A percentile compares a stretch with the other conserved stretches of the same genome.
These are phyloP conservation scores for Ptychobarbus kaznakovi DNA, from an alignment of 2,797 vertebrate species.

Conservation along the genomic window DNA sequence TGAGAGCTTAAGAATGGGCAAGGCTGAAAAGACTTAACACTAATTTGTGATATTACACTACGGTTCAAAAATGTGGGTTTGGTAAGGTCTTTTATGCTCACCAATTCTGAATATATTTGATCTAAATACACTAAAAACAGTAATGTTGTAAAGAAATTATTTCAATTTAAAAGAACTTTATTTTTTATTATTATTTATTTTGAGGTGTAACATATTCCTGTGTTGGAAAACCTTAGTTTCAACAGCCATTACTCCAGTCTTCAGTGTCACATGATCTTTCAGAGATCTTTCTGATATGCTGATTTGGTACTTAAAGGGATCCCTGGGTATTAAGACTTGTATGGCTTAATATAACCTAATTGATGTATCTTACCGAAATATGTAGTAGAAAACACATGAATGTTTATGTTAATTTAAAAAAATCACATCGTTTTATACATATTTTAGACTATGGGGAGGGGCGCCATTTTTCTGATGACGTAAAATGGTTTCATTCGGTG, in stretches of 20 bases:
- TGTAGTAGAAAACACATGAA: no score
- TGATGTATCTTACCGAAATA: no score
- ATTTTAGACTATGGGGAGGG: no score
- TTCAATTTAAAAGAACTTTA: neutral
- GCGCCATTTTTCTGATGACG: no score
- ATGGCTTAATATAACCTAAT: no score
- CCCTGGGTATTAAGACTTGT: no score
- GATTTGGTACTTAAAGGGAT: neutral
- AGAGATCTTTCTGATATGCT: neutral
- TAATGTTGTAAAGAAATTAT: neutral
- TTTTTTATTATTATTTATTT: neutral
- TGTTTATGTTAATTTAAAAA: no score
- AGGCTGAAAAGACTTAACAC: neutral
- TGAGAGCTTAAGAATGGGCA: neutral
- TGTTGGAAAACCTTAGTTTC: neutral
- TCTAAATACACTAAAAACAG: neutral
- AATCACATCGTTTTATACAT: no score
- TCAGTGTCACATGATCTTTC: neutral
- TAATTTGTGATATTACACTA: neutral
- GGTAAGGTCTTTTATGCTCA: no score
- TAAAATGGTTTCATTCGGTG: no score
- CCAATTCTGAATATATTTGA: neutral
- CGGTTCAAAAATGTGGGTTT: neutral
- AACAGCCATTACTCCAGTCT: neutral
- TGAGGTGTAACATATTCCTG: neutral